Conservation (phyloP, 35 echinoderm and acorn worm genomes). For the Lytechinus variegatus region DNA sequence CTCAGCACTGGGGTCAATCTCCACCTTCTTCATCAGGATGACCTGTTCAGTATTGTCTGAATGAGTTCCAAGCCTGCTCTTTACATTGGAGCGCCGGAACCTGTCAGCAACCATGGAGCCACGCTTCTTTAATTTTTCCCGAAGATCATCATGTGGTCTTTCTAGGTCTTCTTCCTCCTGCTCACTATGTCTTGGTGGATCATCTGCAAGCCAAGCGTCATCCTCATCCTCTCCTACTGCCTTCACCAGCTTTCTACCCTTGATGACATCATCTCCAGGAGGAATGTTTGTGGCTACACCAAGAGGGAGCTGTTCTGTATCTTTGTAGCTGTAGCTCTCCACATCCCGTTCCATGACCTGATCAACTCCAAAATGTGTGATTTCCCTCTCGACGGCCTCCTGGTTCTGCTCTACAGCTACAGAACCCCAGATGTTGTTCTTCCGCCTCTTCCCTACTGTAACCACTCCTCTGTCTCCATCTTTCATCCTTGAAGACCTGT, state of each 20-base stretch:
- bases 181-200: neutral
- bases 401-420: slow-evolving; percentile 75
- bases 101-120: slow-evolving; percentile 44
- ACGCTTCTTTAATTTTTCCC: neutral
- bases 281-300: slow-evolving; percentile 50
- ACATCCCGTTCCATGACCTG: slow-evolving; percentile 62
- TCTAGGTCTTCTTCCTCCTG: slow-evolving; percentile 28
- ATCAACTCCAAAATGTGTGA: slow-evolving; percentile 76
- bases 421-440: slow-evolving; percentile 90
- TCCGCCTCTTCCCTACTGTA: slow-evolving; percentile 53
- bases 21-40: slow-evolving; percentile 56
- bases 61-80: slow-evolving; percentile 55
- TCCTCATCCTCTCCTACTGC: slow-evolving; percentile 66
- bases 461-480: neutral
- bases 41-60: neutral
- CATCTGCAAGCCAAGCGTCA: slow-evolving; percentile 69
- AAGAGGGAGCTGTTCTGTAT: slow-evolving; percentile 42
- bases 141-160: neutral
- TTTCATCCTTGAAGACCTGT: neutral
- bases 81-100: slow-evolving; percentile 24
- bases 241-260: slow-evolving; percentile 41
- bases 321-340: slow-evolving; percentile 80
- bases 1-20: slow-evolving; percentile 48
- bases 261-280: neutral
- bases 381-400: slow-evolving; percentile 64